Conservation (phyloP, 2,797 vertebrate genomes). For the Hyperoplus immaculatus region DNA sequence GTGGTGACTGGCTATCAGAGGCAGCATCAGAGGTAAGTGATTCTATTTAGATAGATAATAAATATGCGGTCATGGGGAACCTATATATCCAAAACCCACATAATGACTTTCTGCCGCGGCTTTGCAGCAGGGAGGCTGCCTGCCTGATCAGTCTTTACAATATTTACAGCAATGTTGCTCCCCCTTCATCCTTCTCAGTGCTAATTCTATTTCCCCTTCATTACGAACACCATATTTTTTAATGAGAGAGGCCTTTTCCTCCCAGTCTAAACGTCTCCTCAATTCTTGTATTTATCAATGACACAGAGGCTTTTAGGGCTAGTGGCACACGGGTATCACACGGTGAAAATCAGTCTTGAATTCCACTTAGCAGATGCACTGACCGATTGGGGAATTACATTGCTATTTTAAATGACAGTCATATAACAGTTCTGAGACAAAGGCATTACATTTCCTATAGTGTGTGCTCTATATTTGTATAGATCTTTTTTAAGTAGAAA, state of each 20-base stretch:
- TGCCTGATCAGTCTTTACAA: slow-evolving; percentile 74
- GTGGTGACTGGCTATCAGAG: slow-evolving; percentile 83
- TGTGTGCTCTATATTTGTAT: neutral
- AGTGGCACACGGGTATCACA: slow-evolving; percentile 55
- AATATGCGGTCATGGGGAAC: slow-evolving; percentile 85
- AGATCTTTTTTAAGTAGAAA: neutral
- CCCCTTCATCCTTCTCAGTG: slow-evolving; percentile 69
- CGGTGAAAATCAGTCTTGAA: slow-evolving; percentile 70
- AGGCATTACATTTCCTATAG: slow-evolving; percentile 13
- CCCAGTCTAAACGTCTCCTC: slow-evolving; percentile 63
- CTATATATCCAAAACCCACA: slow-evolving; percentile 84
- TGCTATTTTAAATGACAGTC: slow-evolving; percentile 65
- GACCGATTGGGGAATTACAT: slow-evolving; percentile 73
- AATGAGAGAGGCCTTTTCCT: slow-evolving; percentile 69
- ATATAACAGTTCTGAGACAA: slow-evolving; percentile 36
- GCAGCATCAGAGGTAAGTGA: slow-evolving; percentile 85
- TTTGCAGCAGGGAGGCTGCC: slow-evolving; percentile 62
- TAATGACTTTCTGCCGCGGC: slow-evolving; percentile 81
- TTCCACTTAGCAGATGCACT: slow-evolving; percentile 70
- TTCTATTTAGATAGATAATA: slow-evolving; percentile 88
- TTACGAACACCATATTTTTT: slow-evolving; percentile 73
- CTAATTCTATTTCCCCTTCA: slow-evolving; percentile 81
- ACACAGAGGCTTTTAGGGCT: slow-evolving; percentile 71
- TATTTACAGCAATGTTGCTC: slow-evolving; percentile 77
- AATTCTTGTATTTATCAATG: slow-evolving; percentile 78